These are phyloP conservation scores for Hemibagrus wyckioides DNA, from an alignment of 2,113 vertebrate species.

Conservation along the genomic window DNA sequence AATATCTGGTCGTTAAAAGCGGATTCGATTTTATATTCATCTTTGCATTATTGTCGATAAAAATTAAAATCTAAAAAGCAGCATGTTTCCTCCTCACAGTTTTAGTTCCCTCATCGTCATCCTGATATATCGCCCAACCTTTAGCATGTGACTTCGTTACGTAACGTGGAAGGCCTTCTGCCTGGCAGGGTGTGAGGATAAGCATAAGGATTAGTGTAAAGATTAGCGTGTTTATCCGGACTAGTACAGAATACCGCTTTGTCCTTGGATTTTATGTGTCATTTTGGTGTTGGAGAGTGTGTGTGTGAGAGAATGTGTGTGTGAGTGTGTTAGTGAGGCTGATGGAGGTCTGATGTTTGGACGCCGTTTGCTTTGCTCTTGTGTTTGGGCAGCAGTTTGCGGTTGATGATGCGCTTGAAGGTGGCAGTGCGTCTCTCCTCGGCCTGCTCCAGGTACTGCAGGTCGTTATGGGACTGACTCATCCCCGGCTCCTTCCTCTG, in stretches of 20 bases:
- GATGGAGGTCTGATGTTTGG: background rate
- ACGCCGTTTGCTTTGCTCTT: constrained; percentile 79
- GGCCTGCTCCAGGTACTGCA: constrained; percentile 88
- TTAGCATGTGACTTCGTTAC: background rate
- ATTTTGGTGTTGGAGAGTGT: background rate
- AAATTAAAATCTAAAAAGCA: background rate
- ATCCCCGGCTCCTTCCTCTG: constrained; percentile 93
- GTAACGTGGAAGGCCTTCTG: background rate
- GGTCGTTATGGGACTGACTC: constrained; percentile 97
- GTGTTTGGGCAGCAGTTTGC: constrained; percentile 80
- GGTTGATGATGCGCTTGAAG: constrained; percentile 81
- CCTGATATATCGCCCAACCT: too few species aligned
- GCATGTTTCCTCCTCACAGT: background rate
- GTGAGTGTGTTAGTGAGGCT: background rate
- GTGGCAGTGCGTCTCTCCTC: constrained; percentile 83
- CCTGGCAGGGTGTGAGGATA: background rate
- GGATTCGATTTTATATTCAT: background rate
- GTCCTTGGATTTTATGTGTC: background rate
- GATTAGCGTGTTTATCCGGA: background rate
- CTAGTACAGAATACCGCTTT: background rate
- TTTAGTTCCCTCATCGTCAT: background rate
- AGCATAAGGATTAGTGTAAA: background rate
- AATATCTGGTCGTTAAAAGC: background rate
- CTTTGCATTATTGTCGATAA: background rate
- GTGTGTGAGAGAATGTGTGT: background rate